Conservation (phyloP, 2,888 invertebrate species). For the Drosophila melanocephala region DNA sequence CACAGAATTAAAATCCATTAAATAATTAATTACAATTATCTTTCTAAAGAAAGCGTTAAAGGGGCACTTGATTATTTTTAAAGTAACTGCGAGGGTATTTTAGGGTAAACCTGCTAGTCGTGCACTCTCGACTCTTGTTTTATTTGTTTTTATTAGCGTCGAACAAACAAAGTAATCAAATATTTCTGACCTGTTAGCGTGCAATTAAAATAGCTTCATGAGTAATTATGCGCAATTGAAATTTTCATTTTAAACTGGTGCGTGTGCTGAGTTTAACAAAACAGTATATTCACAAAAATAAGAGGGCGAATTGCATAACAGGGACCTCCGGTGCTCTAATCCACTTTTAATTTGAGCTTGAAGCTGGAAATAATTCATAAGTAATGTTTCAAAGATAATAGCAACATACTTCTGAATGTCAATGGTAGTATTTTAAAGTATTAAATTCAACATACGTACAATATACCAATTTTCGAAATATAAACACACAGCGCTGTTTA, state of each 20-base stretch:
- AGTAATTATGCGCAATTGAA: conserved; percentile 33
- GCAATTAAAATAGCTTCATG: conserved; percentile 15
- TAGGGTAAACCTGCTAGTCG: not conserved
- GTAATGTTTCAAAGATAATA: not conserved
- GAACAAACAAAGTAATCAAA: conserved; percentile 14
- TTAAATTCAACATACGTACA: not conserved
- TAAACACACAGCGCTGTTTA: not conserved
- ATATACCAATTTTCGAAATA: conserved; percentile 15
- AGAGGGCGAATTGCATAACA: not conserved
- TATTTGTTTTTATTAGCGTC: conserved; percentile 1
- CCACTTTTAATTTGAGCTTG: not conserved
- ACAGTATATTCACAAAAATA: not conserved
- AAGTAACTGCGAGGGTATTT: not conserved
- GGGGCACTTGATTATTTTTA: not conserved
- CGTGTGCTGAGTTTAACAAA: conserved; percentile 3
- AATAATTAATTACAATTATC: conserved; percentile 42
- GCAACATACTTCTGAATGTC: not conserved
- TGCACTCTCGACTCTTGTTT: not conserved
- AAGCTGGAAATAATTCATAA: not conserved
- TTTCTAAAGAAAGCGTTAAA: too few relatives aligned
- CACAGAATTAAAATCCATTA: conserved; percentile 44
- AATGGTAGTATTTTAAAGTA: not conserved
- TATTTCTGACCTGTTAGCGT: conserved; percentile 6
- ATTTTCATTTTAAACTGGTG: conserved; percentile 12
- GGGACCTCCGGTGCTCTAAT: not conserved